Evolutionary conservation across 2,797 vertebrate genomes (phyloP).

Genomic region (Bovichtus diacanthus): DNA sequence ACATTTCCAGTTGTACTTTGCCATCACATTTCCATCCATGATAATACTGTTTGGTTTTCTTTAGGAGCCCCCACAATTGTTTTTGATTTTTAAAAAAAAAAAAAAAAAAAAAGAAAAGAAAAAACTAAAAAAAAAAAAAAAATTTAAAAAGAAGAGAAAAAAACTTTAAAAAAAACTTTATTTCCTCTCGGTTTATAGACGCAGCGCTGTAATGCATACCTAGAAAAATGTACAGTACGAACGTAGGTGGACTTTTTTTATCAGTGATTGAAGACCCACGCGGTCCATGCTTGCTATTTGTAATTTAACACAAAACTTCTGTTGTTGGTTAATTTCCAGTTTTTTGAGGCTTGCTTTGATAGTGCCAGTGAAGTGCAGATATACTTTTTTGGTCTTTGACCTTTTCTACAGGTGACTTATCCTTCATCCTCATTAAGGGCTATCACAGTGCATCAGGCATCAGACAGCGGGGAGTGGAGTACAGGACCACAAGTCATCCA

Average conservation of each 20-base stretch:
- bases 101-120: slow-evolving; percentile 19
- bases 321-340: slow-evolving; percentile 59
- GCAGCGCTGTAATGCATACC: slow-evolving; percentile 81
- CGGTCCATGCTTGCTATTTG: slow-evolving; percentile 81
- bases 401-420: slow-evolving; percentile 84
- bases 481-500: slow-evolving; percentile 69
- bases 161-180: slow-evolving; percentile 40
- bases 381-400: slow-evolving; percentile 69
- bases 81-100: slow-evolving; percentile 44
- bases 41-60: slow-evolving; percentile 71
- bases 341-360: slow-evolving; percentile 78
- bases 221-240: slow-evolving; percentile 84
- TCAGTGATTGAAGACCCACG: slow-evolving; percentile 77
- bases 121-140: too few relatives aligned
- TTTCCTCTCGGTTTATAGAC: slow-evolving; percentile 78
- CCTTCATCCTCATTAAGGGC: slow-evolving; percentile 88
- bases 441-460: slow-evolving; percentile 79
- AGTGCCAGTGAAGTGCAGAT: slow-evolving; percentile 83
- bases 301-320: slow-evolving; percentile 74
- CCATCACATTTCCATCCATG: slow-evolving; percentile 77
- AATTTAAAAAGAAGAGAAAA: too few relatives aligned
- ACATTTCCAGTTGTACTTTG: slow-evolving; percentile 71
- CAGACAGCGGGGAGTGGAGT: slow-evolving; percentile 66
- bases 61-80: slow-evolving; percentile 73
- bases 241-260: slow-evolving; percentile 78